phyloP scores from a whole-genome alignment of 2,797 vertebrate species.

The Pangasius krempfi region DNA sequence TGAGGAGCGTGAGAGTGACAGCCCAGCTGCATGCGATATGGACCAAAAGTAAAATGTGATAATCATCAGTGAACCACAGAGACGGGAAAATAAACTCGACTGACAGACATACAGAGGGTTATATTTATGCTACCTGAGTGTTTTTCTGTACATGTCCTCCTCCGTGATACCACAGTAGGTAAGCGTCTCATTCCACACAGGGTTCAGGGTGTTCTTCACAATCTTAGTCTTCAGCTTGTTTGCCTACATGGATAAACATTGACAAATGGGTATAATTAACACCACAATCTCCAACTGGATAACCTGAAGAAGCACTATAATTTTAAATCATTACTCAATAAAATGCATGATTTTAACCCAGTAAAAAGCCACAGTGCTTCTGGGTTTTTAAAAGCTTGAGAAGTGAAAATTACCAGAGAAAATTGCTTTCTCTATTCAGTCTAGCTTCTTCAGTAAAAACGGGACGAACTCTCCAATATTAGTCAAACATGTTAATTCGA shows the following conservation, averaged over 20 bases:
- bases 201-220: constrained; percentile 75
- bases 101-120: neutral
- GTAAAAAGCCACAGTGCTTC: neutral
- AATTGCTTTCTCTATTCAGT: neutral
- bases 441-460: neutral
- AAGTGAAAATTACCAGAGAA: too few relatives aligned
- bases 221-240: constrained; percentile 78
- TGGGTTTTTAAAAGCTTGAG: neutral
- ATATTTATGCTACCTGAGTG: constrained; percentile 51
- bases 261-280: neutral
- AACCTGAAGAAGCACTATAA: neutral
- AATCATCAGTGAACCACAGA: constrained; percentile 12
- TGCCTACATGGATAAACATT: constrained; percentile 57
- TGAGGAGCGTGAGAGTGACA: neutral
- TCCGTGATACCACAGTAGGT: constrained; percentile 65
- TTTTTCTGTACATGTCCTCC: constrained; percentile 44
- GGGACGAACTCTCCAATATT: neutral
- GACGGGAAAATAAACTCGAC: constrained; percentile 42
- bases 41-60: neutral
- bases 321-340: neutral
- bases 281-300: neutral
- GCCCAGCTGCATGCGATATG: neutral
- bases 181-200: constrained; percentile 75
- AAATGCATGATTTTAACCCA: neutral
- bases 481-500: neutral